phyloP scores from a whole-genome alignment of 2,113 vertebrate species.

The Eudyptes chrysolophus region DNA sequence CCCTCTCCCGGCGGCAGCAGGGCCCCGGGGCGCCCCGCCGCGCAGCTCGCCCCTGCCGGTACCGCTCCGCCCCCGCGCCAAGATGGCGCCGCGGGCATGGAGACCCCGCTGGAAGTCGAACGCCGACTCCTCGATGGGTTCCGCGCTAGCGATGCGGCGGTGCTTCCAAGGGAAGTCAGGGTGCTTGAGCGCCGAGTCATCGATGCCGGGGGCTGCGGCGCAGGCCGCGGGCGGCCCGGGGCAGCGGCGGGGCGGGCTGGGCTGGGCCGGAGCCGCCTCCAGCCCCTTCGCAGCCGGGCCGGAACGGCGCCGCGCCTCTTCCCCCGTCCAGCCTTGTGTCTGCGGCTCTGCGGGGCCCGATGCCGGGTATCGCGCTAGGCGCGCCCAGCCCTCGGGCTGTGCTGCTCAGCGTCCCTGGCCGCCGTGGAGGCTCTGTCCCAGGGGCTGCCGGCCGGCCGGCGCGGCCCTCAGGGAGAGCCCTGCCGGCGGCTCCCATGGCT shows the following conservation, averaged over 20 bases:
- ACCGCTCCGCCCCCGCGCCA: neutral
- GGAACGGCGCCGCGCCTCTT: no score
- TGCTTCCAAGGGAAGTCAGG: neutral
- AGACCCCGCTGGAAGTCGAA: neutral
- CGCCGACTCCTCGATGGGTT: neutral
- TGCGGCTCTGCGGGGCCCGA: no score
- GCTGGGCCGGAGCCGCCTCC: no score
- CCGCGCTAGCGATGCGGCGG: neutral
- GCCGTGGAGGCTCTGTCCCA: neutral
- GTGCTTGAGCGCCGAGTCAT: neutral
- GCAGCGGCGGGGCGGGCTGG: no score
- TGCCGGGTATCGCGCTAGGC: neutral
- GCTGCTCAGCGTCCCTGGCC: no score
- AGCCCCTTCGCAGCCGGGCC: neutral
- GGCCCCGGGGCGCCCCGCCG: no score
- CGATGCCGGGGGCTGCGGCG: neutral
- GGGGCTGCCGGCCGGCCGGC: no score
- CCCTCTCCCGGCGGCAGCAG: rapidly evolving
- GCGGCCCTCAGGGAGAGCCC: neutral
- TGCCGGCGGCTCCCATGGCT: neutral
- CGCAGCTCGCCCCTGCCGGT: neutral
- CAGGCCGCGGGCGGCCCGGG: no score
- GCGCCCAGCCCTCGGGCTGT: neutral
- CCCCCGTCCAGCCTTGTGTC: neutral
- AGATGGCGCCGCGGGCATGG: neutral